Percentiles rank a stretch among this genome's conserved stretches.
Evolutionary conservation across 2,888 invertebrate species (phyloP).

Genomic region (Cistogaster globosa): DNA sequence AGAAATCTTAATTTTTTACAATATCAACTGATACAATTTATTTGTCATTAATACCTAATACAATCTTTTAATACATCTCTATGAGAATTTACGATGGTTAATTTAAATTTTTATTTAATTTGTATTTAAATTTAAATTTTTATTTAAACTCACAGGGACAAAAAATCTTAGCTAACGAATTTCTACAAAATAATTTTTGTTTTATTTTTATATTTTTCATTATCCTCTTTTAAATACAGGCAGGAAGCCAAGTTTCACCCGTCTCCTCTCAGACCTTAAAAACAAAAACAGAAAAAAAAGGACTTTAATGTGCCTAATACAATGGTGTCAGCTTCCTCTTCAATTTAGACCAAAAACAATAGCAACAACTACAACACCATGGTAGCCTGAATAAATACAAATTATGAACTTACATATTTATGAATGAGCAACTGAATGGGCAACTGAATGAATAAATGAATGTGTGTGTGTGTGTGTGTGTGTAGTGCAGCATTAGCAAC

Average conservation of each 20-base stretch:
- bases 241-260: slow-evolving; percentile 18
- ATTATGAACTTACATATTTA: slow-evolving; percentile 49
- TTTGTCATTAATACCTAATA: too few relatives aligned
- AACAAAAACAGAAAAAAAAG: slow-evolving; percentile 7
- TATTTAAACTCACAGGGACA: neutral
- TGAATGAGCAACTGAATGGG: slow-evolving; percentile 23
- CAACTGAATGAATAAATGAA: neutral
- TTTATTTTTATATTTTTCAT: slow-evolving; percentile 39
- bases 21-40: too few relatives aligned
- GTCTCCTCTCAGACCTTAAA: slow-evolving; percentile 3
- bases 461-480: neutral
- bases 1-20: too few relatives aligned
- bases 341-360: slow-evolving; percentile 22
- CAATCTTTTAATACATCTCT: too few relatives aligned
- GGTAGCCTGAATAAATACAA: slow-evolving; percentile 24
- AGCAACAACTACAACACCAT: neutral
- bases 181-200: slow-evolving; percentile 24
- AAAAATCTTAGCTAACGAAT: neutral
- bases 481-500: slow-evolving; percentile 1
- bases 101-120: neutral
- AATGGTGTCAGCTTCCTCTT: slow-evolving; percentile 57
- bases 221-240: slow-evolving; percentile 5
- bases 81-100: too few relatives aligned
- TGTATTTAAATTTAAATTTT: too few relatives aligned
- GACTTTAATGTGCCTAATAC: slow-evolving; percentile 27